A percentile compares a stretch with the other conserved stretches of the same genome.
phyloP scores from a whole-genome alignment of 1,140 invertebrate genomes.

The Ips typographus region DNA sequence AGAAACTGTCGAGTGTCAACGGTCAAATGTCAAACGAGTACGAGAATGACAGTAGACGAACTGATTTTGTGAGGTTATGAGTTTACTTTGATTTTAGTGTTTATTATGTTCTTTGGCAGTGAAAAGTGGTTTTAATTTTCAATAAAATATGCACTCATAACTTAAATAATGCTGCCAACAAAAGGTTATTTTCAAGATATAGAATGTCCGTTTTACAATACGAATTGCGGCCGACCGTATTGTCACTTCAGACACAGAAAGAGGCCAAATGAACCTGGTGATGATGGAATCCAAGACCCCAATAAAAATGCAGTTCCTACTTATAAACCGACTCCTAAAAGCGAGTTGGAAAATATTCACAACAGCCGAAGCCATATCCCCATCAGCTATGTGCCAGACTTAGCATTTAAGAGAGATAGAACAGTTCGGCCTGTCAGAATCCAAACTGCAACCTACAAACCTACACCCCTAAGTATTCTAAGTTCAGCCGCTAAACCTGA shows the following conservation, averaged over 20 bases:
- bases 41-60: neutral
- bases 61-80: neutral
- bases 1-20: too few relatives aligned
- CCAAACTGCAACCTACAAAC: slow-evolving; percentile 48
- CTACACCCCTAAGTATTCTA: slow-evolving; percentile 49
- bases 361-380: slow-evolving; percentile 48
- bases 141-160: slow-evolving; percentile 14
- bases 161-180: slow-evolving; percentile 74
- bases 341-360: slow-evolving; percentile 46
- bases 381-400: slow-evolving; percentile 51
- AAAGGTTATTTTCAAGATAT: slow-evolving; percentile 82
- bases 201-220: slow-evolving; percentile 80
- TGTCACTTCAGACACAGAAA: slow-evolving; percentile 85
- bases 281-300: slow-evolving; percentile 32
- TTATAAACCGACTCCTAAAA: slow-evolving; percentile 55
- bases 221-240: slow-evolving; percentile 79
- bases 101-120: neutral
- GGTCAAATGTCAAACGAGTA: neutral
- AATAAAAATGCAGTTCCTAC: slow-evolving; percentile 46
- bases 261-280: slow-evolving; percentile 53
- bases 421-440: slow-evolving; percentile 38
- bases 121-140: neutral
- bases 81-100: neutral
- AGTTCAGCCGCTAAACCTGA: slow-evolving; percentile 37
- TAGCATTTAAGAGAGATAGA: slow-evolving; percentile 42